Evolutionary conservation across 2,113 vertebrate species (phyloP).

Genomic region (Smithornis capensis): DNA sequence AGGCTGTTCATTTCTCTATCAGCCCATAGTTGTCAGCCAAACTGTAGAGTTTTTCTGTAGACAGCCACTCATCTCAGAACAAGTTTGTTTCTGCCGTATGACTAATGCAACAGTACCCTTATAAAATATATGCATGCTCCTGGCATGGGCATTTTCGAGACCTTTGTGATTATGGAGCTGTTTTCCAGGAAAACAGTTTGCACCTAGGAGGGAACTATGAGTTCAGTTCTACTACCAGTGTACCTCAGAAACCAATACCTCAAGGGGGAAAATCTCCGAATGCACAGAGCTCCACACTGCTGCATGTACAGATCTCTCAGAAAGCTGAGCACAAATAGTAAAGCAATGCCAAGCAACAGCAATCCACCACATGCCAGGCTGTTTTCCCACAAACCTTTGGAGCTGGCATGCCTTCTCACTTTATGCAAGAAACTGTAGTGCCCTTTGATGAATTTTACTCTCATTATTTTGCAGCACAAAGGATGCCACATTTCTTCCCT

Average conservation of each 20-base stretch:
- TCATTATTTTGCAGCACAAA: not conserved
- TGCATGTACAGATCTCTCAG: fast-evolving
- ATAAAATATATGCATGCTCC: not conserved
- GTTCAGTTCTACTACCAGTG: not conserved
- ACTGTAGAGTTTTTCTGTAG: not conserved
- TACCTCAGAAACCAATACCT: not conserved
- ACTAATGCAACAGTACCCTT: not conserved
- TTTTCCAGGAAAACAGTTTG: not conserved
- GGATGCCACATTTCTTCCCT: not conserved
- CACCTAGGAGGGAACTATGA: not conserved
- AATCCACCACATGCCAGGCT: fast-evolving
- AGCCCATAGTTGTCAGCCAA: not conserved
- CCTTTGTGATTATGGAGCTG: not conserved
- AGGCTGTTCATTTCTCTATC: not conserved
- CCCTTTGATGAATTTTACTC: not conserved
- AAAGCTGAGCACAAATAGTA: not conserved
- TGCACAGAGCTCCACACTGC: fast-evolving
- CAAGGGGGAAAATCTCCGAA: not conserved
- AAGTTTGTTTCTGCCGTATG: not conserved
- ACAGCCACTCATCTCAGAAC: not conserved
- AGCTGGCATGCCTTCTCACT: not conserved
- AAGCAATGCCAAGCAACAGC: not conserved
- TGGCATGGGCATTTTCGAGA: not conserved
- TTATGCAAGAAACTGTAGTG: not conserved
- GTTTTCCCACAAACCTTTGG: not conserved